Evolutionary conservation across 2,113 vertebrate species (phyloP).

Genomic region (Tetrao urogallus): DNA sequence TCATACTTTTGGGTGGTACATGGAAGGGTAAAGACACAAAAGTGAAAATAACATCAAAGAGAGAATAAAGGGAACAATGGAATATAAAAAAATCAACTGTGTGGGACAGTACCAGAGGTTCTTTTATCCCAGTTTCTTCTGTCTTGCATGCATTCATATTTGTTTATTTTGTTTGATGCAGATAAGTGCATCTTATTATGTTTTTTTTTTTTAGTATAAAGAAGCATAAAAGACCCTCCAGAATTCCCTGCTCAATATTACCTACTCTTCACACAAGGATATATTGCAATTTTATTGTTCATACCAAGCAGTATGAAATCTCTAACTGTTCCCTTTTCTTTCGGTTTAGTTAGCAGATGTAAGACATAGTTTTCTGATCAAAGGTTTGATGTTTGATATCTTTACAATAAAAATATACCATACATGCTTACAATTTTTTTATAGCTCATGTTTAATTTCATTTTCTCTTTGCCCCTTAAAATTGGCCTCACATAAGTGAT

Average conservation of each 20-base stretch:
- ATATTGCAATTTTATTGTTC: neutral
- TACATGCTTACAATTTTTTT: rapidly evolving
- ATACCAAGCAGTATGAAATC: neutral
- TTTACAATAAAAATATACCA: neutral
- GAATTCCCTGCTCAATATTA: neutral
- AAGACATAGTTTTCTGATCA: neutral
- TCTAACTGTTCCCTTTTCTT: neutral
- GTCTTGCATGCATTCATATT: neutral
- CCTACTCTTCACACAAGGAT: neutral
- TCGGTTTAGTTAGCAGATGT: neutral
- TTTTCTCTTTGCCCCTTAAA: neutral
- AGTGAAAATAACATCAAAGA: neutral
- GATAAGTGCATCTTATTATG: neutral
- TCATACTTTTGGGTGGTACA: neutral
- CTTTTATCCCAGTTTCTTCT: neutral
- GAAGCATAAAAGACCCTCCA: neutral
- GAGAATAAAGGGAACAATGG: neutral
- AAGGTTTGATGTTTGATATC: neutral
- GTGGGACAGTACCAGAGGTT: neutral
- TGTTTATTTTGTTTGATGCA: neutral
- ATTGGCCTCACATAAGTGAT: neutral
- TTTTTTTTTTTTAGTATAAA: neutral
- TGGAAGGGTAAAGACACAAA: neutral
- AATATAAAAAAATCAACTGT: neutral
- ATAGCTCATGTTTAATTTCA: neutral